Evolutionary conservation across 2,888 invertebrate species (phyloP).

Genomic region (Liodrosophila aerea): DNA sequence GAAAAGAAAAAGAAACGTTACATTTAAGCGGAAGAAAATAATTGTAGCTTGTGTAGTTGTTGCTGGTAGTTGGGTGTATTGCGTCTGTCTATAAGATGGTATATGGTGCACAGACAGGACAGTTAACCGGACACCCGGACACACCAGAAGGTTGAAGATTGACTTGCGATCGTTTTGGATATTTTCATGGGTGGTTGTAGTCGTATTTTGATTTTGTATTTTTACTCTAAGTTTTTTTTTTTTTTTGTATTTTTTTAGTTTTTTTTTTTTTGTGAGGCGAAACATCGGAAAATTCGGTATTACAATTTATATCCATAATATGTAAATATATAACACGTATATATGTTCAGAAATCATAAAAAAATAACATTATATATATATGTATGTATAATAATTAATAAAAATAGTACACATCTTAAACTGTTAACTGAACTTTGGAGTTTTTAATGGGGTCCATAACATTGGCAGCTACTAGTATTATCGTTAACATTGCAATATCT

Average conservation of each 20-base stretch:
- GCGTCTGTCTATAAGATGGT: constrained; percentile 13
- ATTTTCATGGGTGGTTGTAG: constrained; percentile 41
- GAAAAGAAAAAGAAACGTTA: constrained; percentile 57
- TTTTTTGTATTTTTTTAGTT: constrained; percentile 28
- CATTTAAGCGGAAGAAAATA: constrained; percentile 60
- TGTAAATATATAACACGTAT: constrained; percentile 44
- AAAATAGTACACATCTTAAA: constrained; percentile 38
- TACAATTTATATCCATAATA: constrained; percentile 77
- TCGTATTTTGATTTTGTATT: constrained; percentile 30
- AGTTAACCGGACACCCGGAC: constrained; percentile 20
- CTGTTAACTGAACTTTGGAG: constrained; percentile 19
- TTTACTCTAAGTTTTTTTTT: constrained; percentile 31
- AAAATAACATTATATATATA: constrained; percentile 67
- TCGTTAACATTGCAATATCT: not conserved
- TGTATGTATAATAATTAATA: constrained; percentile 35
- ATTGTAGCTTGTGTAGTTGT: constrained; percentile 20
- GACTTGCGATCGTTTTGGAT: constrained; percentile 49
- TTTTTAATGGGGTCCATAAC: constrained; percentile 25
- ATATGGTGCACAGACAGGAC: constrained; percentile 31
- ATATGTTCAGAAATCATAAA: constrained; percentile 67
- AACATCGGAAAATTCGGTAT: constrained; percentile 83
- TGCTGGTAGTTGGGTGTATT: constrained; percentile 23
- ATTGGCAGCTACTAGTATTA: not conserved
- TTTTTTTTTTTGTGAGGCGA: constrained; percentile 81
- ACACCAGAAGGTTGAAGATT: constrained; percentile 42